A percentile compares a stretch with the other conserved stretches of the same genome.
phyloP scores from a whole-genome alignment of 2,113 vertebrate species.

The Anarrhichthys ocellatus region DNA sequence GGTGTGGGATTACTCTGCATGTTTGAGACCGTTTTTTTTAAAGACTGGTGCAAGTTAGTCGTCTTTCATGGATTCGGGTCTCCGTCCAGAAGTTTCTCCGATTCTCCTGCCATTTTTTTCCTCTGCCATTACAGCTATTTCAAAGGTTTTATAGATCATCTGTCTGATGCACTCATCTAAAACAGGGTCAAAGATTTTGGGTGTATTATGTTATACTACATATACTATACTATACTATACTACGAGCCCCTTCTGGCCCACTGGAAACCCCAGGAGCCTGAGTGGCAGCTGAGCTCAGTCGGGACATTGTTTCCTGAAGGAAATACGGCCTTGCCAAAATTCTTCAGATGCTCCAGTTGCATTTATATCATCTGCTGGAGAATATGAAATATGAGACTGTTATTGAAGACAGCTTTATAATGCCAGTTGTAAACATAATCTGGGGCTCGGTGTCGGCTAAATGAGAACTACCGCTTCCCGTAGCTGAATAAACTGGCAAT shows the following conservation, averaged over 20 bases:
- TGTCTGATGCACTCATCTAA: conserved; percentile 12
- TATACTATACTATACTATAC: too few relatives aligned
- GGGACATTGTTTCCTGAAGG: conserved; percentile 69
- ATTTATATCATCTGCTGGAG: conserved; percentile 68
- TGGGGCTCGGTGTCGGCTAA: conserved; percentile 23
- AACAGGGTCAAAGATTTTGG: conserved; percentile 2
- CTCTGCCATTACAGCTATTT: conserved; percentile 20
- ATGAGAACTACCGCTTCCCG: conserved; percentile 14
- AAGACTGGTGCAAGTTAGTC: not conserved
- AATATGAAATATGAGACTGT: conserved; percentile 66
- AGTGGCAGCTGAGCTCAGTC: conserved; percentile 62
- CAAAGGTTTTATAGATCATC: conserved; percentile 4
- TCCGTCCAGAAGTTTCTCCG: not conserved
- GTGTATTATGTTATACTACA: not conserved
- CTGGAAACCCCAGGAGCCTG: conserved; percentile 47
- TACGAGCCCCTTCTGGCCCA: conserved; percentile 13
- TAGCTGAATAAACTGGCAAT: conserved; percentile 24
- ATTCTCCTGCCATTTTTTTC: not conserved
- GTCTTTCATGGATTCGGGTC: not conserved
- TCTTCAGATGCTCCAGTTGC: conserved; percentile 69
- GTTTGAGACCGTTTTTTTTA: not conserved
- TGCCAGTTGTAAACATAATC: conserved; percentile 53
- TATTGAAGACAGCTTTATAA: conserved; percentile 65
- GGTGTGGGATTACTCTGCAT: not conserved
- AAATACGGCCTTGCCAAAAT: conserved; percentile 61